Percentiles rank a stretch among this genome's conserved stretches.
These are phyloP conservation scores for Leptothorax acervorum DNA, from an alignment of 2,888 invertebrate species.

Conservation along the genomic window DNA sequence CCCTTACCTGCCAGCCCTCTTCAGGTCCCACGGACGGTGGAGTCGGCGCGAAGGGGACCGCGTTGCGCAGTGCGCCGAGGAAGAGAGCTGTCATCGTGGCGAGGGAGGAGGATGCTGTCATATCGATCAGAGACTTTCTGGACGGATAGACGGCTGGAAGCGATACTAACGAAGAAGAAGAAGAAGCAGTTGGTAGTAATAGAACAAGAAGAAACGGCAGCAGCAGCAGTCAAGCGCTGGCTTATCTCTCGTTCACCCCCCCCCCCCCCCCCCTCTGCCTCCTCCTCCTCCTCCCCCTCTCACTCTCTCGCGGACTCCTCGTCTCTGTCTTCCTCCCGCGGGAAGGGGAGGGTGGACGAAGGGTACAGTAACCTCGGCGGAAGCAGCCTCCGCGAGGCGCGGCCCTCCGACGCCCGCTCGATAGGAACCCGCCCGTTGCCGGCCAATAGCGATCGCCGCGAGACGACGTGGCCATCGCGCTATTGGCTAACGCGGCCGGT, in stretches of 20 bases:
- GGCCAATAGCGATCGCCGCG: slow-evolving; percentile 80
- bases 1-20: not conserved
- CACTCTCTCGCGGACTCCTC: not conserved
- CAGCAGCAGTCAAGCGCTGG: slow-evolving; percentile 71
- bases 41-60: not conserved
- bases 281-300: not conserved
- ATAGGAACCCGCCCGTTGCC: slow-evolving; percentile 80
- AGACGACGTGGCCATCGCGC: slow-evolving; percentile 79
- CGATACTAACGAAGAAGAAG: slow-evolving; percentile 67
- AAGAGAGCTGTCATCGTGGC: slow-evolving; percentile 50
- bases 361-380: slow-evolving; percentile 72
- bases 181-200: slow-evolving; percentile 16
- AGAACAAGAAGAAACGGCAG: slow-evolving; percentile 56
- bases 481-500: slow-evolving; percentile 80
- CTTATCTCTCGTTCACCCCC: slow-evolving; percentile 63
- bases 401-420: slow-evolving; percentile 83
- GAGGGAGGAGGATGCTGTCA: slow-evolving; percentile 63
- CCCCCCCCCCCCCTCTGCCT: slow-evolving; percentile 10
- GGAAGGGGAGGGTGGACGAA: slow-evolving; percentile 61
- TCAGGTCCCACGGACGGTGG: not conserved
- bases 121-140: slow-evolving; percentile 71
- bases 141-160: slow-evolving; percentile 62
- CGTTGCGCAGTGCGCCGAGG: slow-evolving; percentile 31
- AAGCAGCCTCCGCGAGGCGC: slow-evolving; percentile 80
- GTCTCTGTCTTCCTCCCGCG: slow-evolving; percentile 40